These are phyloP conservation scores for Hartigia nigra DNA, from an alignment of 2,888 invertebrate species.

Conservation along the genomic window DNA sequence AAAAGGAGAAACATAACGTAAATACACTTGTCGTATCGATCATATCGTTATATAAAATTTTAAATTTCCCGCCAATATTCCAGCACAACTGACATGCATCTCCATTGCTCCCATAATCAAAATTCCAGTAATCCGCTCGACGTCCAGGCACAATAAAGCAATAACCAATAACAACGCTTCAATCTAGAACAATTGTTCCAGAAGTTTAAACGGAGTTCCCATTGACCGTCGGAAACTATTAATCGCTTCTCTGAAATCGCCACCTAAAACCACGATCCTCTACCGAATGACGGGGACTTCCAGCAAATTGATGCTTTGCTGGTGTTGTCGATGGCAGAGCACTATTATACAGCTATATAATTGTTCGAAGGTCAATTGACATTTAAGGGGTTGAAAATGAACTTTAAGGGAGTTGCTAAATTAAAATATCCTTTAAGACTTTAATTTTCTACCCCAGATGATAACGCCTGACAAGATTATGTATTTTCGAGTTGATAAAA, in stretches of 20 bases:
- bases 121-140: neutral
- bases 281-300: neutral
- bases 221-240: neutral
- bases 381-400: too few species aligned
- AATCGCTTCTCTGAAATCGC: neutral
- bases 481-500: neutral
- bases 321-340: neutral
- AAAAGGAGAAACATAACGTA: neutral
- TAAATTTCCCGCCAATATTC: neutral
- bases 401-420: neutral
- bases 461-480: neutral
- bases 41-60: neutral
- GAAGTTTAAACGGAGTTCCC: neutral
- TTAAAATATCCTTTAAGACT: neutral
- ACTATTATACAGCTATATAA: neutral
- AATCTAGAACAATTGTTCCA: conserved; percentile 36
- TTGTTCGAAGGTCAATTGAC: neutral
- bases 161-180: conserved; percentile 33
- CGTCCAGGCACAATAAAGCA: neutral
- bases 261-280: neutral
- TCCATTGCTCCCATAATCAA: neutral
- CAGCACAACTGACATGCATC: neutral
- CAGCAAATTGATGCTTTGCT: neutral
- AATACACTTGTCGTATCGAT: neutral
- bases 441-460: neutral